Evolutionary conservation across 2,797 vertebrate genomes (phyloP), one percentile per base, ranked within the genome.

Genomic region (Phoebastria nigripes): DNA sequence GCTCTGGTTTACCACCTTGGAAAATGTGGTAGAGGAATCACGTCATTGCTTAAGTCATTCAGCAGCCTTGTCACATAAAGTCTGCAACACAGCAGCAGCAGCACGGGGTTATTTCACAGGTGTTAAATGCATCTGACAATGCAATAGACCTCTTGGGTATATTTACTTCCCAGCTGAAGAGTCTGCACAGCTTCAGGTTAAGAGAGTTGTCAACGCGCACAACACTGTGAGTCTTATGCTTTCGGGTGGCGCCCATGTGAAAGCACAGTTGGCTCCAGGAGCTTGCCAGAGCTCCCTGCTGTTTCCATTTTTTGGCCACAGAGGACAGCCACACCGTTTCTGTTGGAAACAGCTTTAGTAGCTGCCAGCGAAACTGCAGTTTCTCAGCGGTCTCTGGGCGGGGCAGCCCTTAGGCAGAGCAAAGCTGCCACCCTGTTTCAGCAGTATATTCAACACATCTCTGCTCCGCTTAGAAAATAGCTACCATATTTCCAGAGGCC

Each of bases 61-160:
- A 20, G 37, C 90, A 92, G 63, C 31, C 62, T 82, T 78, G 52
- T 74, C 74, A 74, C 46, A n/a, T 61, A 91, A 49, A 1, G 1
- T 70, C 70, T 89, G 83, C 63, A 94, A 15, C 44, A 62, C 37
- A 76, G 63, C 35, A 90, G 69, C 54, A 86, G 31, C 41, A 84
- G 9, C 31, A 69, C 0, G 0, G 41, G 1, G 0, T 15, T 80
- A 76, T 89, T 87, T 73, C 62, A 47, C 59, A 81, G 78, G 59
- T 93, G 61, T 74, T 90, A 87, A 90, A 80, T 89, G 31, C 54
- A 86, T 91, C 49, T 95, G 69, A 81, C 49, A 81, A n/a, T 17
- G 26, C 47, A 92, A 59, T 59, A 55, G 28, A 77, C 41, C 55
- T 88, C 91, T 79, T 49, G 66, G 39, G 15, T 39, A 5, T 63